Base-by-base conservation (phyloP, 1,140 invertebrate species). In the Sitobion miscanthi region DNA sequence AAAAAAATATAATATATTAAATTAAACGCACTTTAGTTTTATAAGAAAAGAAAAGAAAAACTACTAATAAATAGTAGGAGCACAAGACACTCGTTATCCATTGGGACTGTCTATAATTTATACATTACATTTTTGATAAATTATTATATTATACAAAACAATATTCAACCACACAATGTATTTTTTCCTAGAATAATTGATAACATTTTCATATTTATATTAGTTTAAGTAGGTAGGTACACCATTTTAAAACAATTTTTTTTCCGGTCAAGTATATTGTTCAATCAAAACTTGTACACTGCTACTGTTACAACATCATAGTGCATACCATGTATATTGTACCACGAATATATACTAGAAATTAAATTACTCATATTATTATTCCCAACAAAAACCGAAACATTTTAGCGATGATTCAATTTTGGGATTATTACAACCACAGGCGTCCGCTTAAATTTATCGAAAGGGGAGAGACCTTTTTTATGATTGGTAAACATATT, bases 401-500 rank as follows among this genome's bases (percentile, higher is more conserved):
- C 25, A 62, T 90, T 90, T 90, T 42, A 62, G 23, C 17, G 38
- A 90, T n/a, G 25, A 62, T 90, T 45, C 25, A 45, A 90, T 90
- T 69, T 45, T 69, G 14, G 89, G 38, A n/a, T 69, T 90, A 90
- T 90, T 69, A 69, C n/a, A 54, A 20, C 88, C 88, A 21, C n/a
- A 90, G 54, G 88, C 88, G 54, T 52, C 20, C 6, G n/a, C 23
- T 88, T 54, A 52, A 35, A 88, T 88, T 88, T 88, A 57, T 89
- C 5, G 25, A 52, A 90, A 62, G 30, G 35, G 21, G 38, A 54
- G 35, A 25, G 14, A 23, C 35, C 20, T 88, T 52, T 87, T 90
- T 90, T 62, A 62, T 38, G 88, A 90, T 57, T 42, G 45, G 54
- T 42, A 62, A 90, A 90, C 35, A 57, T 57, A 90, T 90, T 90